phyloP scores from a whole-genome alignment of 2,113 vertebrate species.

The Heterotis niloticus region DNA sequence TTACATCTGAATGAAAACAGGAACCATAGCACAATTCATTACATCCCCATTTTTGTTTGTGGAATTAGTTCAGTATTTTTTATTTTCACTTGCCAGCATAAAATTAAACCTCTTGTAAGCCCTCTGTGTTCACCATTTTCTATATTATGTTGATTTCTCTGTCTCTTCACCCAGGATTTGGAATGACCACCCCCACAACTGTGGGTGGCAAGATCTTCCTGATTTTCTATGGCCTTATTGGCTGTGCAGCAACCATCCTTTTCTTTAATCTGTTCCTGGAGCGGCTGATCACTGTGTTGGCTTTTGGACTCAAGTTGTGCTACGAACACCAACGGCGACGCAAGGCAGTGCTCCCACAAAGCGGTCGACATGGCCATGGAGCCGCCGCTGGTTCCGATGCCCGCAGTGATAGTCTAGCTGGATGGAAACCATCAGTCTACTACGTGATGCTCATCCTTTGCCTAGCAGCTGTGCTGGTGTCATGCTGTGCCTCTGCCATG shows the following conservation, averaged over 20 bases:
- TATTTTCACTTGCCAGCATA: too few relatives aligned
- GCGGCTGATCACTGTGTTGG: conserved; percentile 87
- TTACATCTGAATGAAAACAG: background rate
- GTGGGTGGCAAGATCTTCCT: conserved; percentile 88
- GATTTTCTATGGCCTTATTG: conserved; percentile 90
- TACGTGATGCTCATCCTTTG: conserved; percentile 92
- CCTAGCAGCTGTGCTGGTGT: conserved; percentile 78
- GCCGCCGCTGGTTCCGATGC: conserved; percentile 37
- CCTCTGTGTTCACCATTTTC: background rate
- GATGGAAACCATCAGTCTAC: conserved; percentile 97
- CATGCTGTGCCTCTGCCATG: conserved; percentile 91
- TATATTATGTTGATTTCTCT: conserved; percentile 2
- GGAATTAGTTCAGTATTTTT: background rate
- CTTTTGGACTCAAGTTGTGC: conserved; percentile 78
- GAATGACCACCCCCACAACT: conserved; percentile 92
- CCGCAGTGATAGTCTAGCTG: conserved; percentile 61
- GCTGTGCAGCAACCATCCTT: conserved; percentile 89
- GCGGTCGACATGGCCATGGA: conserved; percentile 39
- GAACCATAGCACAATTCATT: background rate
- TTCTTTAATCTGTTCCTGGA: conserved; percentile 98
- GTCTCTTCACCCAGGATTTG: conserved; percentile 78
- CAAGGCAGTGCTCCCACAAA: conserved; percentile 65
- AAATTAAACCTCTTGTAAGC: too few relatives aligned
- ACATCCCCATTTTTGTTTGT: background rate
- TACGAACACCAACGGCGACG: conserved; percentile 71